Evolutionary conservation across 37 sponge, comb jelly and placozoan species (phyloP).

Genomic region (Oscarella lobularis): DNA sequence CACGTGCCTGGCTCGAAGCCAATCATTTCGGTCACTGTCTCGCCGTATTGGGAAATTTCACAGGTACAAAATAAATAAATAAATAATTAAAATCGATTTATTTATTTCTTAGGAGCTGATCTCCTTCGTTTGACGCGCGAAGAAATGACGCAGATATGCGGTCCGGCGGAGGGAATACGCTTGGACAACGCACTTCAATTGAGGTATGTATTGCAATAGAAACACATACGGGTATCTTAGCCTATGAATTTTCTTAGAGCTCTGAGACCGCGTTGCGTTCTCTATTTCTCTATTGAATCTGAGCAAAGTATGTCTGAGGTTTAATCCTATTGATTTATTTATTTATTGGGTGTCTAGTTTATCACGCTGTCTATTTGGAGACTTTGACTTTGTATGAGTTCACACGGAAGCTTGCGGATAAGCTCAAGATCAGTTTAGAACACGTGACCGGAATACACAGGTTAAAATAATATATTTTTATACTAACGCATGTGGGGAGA

Average conservation of each 20-base stretch:
- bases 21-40: constrained; percentile 30
- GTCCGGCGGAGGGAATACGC: constrained; percentile 53
- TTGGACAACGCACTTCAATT: constrained; percentile 26
- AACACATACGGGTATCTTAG: no score
- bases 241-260: background rate
- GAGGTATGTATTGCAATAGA: constrained; percentile 6
- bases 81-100: background rate
- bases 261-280: background rate
- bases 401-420: constrained; percentile 10
- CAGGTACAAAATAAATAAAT: constrained; percentile 6
- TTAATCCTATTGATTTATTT: background rate
- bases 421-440: background rate
- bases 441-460: background rate
- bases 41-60: constrained; percentile 38
- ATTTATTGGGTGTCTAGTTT: constrained; percentile 9
- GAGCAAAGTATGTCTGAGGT: background rate
- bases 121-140: constrained; percentile 31
- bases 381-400: constrained; percentile 10
- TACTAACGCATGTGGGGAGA: no score
- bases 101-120: constrained; percentile 16
- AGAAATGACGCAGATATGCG: constrained; percentile 48
- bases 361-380: constrained; percentile 28
- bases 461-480: no score
- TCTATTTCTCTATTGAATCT: background rate
- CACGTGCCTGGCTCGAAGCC: constrained; percentile 25